Conservation (phyloP, 2,797 vertebrate species). For the Chelidonichthys spinosus region DNA sequence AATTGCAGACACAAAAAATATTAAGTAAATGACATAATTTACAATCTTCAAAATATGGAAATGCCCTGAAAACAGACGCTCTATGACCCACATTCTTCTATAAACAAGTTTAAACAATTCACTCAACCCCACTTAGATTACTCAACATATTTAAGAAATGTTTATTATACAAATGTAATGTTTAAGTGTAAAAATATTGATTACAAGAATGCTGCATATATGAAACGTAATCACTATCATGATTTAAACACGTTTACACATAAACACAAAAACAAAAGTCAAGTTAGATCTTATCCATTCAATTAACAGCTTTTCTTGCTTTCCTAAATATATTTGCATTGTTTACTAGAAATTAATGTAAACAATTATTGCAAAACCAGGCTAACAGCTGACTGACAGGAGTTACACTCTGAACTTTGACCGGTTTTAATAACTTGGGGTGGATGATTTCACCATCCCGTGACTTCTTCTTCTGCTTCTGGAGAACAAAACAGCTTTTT, state of each 20-base stretch:
- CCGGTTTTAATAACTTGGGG: not conserved
- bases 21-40: conserved; percentile 3
- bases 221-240: not conserved
- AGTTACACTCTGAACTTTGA: conserved; percentile 1
- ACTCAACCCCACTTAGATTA: not conserved
- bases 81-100: not conserved
- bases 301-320: not conserved
- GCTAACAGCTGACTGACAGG: not conserved
- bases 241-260: not conserved
- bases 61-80: not conserved
- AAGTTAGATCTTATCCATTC: not conserved
- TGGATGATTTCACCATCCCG: conserved; percentile 19
- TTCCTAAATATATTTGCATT: not conserved
- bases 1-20: not conserved
- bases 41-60: not conserved
- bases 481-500: not conserved
- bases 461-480: conserved; percentile 59
- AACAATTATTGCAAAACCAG: not conserved
- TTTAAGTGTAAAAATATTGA: not conserved
- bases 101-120: not conserved
- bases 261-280: not conserved
- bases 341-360: not conserved
- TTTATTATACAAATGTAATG: too few relatives aligned
- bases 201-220: not conserved
- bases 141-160: not conserved